phyloP scores from a whole-genome alignment of 2,797 vertebrate genomes.

The Oreochromis mossambicus region DNA sequence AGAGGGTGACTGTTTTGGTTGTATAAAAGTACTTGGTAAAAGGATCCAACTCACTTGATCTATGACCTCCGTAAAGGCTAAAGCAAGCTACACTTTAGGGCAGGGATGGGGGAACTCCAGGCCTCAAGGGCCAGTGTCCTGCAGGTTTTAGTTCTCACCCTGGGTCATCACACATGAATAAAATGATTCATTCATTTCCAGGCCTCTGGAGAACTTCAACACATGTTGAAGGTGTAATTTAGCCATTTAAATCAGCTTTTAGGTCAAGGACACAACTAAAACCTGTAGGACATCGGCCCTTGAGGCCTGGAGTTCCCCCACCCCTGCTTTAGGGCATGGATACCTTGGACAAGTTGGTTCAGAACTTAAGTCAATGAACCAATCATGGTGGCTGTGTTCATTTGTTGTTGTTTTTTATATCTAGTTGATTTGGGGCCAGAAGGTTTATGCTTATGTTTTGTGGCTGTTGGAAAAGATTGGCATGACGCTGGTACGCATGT shows the following conservation, averaged over 20 bases:
- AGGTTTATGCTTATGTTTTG: not conserved
- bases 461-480: not conserved
- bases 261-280: not conserved
- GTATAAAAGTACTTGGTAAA: not conserved
- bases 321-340: not conserved
- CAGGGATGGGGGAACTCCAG: not conserved
- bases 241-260: not conserved
- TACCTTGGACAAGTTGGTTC: not conserved
- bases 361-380: not conserved
- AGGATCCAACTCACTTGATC: not conserved
- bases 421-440: accelerated
- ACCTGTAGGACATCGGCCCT: not conserved
- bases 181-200: accelerated
- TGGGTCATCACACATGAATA: not conserved
- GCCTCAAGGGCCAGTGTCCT: not conserved
- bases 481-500: accelerated
- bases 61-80: not conserved
- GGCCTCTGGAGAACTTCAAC: not conserved
- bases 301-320: not conserved
- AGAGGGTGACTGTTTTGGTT: not conserved
- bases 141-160: accelerated
- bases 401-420: not conserved
- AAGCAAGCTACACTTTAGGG: not conserved
- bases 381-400: not conserved
- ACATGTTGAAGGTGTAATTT: not conserved